Evolutionary conservation across 1,140 invertebrate genomes (phyloP).

Genomic region (Atta colombica): DNA sequence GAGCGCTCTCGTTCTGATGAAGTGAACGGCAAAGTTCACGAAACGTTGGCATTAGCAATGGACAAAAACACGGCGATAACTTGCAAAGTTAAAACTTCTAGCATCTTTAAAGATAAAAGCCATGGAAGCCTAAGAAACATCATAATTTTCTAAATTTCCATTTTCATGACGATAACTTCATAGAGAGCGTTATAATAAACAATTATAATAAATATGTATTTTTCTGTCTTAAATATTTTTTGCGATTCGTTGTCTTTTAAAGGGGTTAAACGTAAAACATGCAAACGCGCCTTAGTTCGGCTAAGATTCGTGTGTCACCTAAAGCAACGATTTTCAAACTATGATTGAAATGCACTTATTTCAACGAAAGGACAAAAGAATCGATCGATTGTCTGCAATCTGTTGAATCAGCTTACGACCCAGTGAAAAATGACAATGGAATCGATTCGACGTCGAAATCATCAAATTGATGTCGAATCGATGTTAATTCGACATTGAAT

Average conservation of each 20-base stretch:
- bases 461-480: too few relatives aligned
- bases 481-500: too few relatives aligned
- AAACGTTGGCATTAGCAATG: too few relatives aligned
- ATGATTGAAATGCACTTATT: neutral
- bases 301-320: neutral
- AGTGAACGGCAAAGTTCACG: too few relatives aligned
- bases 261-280: slow-evolving; percentile 19
- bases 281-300: neutral
- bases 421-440: too few relatives aligned
- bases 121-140: neutral
- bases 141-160: slow-evolving; percentile 4
- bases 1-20: too few relatives aligned
- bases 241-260: neutral
- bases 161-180: neutral
- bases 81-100: too few relatives aligned
- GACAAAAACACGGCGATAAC: too few relatives aligned
- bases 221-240: slow-evolving; percentile 7
- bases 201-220: slow-evolving; percentile 5
- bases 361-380: slow-evolving; percentile 16
- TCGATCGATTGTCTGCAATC: slow-evolving; percentile 1
- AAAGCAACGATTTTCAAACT: slow-evolving; percentile 23
- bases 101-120: too few relatives aligned
- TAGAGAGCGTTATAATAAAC: neutral
- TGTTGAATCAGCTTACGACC: neutral
- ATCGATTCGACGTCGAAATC: too few relatives aligned